Conservation (phyloP, 1,140 invertebrate species). For the Arctopsyche grandis region DNA sequence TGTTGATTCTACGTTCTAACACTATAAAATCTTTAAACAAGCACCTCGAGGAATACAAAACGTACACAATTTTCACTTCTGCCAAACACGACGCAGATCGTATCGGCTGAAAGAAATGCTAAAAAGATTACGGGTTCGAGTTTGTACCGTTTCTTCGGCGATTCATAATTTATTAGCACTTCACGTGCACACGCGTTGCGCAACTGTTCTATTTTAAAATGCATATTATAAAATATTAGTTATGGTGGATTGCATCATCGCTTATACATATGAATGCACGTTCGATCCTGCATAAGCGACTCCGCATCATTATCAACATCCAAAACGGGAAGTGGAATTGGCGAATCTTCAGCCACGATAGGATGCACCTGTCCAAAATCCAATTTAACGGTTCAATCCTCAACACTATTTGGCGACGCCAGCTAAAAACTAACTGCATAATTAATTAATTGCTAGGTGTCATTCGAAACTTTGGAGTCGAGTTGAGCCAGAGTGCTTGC, state of each 20-base stretch:
- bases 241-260: neutral
- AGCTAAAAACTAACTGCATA: no score
- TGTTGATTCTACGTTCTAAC: neutral
- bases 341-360: neutral
- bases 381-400: no score
- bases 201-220: conserved; percentile 25
- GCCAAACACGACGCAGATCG: neutral
- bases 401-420: no score
- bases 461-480: no score
- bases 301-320: neutral
- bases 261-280: neutral
- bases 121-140: neutral
- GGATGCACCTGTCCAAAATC: neutral
- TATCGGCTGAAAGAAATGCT: neutral
- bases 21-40: neutral
- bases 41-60: neutral
- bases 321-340: neutral
- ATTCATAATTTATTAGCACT: conserved; percentile 16
- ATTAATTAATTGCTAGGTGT: no score
- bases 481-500: neutral
- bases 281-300: neutral
- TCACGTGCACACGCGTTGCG: conserved; percentile 8
- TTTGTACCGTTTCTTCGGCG: conserved; percentile 3
- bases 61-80: neutral
- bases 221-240: neutral